These are phyloP conservation scores for Amphiura filiformis DNA, from an alignment of 35 echinoderm and acorn worm species.

Conservation along the genomic window DNA sequence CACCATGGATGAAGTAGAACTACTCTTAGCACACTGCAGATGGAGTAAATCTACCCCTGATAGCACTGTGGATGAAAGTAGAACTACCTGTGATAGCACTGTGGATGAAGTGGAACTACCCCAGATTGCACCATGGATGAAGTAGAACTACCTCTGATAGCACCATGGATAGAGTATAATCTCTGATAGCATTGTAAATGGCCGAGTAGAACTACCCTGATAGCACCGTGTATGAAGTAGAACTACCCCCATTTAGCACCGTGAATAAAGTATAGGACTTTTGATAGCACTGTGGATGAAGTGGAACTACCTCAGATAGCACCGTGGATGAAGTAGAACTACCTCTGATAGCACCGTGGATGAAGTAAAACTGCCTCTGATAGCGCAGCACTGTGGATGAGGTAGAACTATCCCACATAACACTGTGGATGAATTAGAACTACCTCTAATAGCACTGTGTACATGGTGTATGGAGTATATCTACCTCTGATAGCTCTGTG, in stretches of 20 bases:
- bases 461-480: neutral
- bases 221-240: neutral
- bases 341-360: neutral
- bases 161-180: neutral
- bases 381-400: neutral
- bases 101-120: too few relatives aligned
- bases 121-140: too few relatives aligned
- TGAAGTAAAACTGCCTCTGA: neutral
- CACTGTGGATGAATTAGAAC: neutral
- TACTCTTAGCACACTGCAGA: neutral
- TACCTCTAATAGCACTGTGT: neutral
- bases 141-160: neutral
- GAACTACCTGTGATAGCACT: too few relatives aligned
- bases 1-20: too few relatives aligned
- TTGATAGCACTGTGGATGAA: neutral
- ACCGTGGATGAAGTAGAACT: neutral
- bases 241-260: neutral
- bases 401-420: neutral
- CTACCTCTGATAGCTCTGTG: neutral
- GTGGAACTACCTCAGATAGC: neutral
- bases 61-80: constrained; percentile 7
- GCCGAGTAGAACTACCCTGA: neutral
- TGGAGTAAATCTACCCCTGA: neutral
- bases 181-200: neutral
- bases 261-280: neutral